Base-by-base conservation (phyloP, 2,888 invertebrate genomes). In the Hofmannophila pseudospretella region DNA sequence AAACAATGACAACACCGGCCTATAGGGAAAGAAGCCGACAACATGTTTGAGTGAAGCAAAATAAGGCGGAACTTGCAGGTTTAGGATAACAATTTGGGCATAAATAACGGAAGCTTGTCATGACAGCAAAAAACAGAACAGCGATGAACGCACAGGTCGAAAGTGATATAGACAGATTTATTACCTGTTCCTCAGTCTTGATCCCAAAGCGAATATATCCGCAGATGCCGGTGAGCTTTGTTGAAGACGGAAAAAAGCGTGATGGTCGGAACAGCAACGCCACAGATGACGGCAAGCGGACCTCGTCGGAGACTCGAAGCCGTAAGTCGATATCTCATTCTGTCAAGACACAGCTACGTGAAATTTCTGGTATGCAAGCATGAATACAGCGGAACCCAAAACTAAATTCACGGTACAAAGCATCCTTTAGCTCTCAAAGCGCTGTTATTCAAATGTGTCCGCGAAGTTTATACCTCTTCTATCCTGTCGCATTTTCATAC, bases 231-330 rank as follows among this genome's bases (percentile, higher is more conserved):
- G 92, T 11, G 93, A 90, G 22, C 93, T 92, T 71, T 94, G 94
- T 69, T 96, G 95, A 58, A 96, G 88, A 42, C 96, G 90, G 88
- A 96, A 96, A 88, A 96, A 96, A 23, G 96, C 94, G 84, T 97
- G 97, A 73, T 98, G 98, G 73, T 98, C 98, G 36, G 96, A 92
- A 76, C 97, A 97, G 80, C 98, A 98, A 56, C 95, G 94, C 96
- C 97, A 98, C 52, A 98, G 89, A 84, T 98, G 97, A 63, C 97
- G 96, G 74, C 97, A 97, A 9, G 97, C 97, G 13, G 95, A 90
- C 58, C 96, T 93, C 39, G 96, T 95, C 31, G 95, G 94, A 13
- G 96, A 95, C 82, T 97, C 97, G 80, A 98, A 98, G 4, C 97
- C 97, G 76, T 96, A 97, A n/a, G 97, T 97, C 68, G 95, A 94